These are phyloP conservation scores for Vipera latastei DNA, from an alignment of 2,797 vertebrate genomes.

Conservation along the genomic window DNA sequence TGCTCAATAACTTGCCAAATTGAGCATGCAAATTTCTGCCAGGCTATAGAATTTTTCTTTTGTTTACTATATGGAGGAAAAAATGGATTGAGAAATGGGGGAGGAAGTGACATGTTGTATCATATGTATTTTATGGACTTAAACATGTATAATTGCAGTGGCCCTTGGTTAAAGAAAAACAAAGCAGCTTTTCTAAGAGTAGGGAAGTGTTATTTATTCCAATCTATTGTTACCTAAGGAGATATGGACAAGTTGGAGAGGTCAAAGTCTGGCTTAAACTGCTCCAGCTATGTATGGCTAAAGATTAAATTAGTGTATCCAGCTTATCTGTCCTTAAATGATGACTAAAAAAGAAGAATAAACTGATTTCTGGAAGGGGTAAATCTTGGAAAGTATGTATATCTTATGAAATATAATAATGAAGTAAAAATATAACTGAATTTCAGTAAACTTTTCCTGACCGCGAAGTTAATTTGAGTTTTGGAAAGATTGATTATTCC, in stretches of 20 bases:
- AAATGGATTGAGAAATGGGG: background rate
- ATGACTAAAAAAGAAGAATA: slow-evolving; percentile 20
- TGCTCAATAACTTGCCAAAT: background rate
- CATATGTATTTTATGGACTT: slow-evolving; percentile 1
- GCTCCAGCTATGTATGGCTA: slow-evolving; percentile 35
- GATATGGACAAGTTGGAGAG: slow-evolving; percentile 11
- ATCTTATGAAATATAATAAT: background rate
- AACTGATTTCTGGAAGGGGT: background rate
- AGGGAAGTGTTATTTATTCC: background rate
- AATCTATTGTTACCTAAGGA: background rate
- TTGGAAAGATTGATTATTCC: slow-evolving; percentile 13
- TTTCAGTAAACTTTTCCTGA: slow-evolving; percentile 13
- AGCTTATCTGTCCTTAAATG: slow-evolving; percentile 29
- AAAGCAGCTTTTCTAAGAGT: background rate
- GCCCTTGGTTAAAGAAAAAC: background rate
- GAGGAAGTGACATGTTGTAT: background rate
- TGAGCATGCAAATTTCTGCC: background rate
- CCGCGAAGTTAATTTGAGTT: background rate
- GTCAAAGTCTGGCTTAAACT: background rate
- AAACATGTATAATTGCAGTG: background rate
- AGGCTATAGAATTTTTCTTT: background rate
- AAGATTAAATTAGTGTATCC: slow-evolving; percentile 13
- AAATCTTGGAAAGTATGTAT: rapidly evolving
- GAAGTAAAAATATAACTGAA: slow-evolving; percentile 4
- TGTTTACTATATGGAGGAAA: background rate